Percentiles rank a stretch among this genome's conserved stretches.
Evolutionary conservation across 1,140 invertebrate genomes (phyloP).

Genomic region (Euura lappo): DNA sequence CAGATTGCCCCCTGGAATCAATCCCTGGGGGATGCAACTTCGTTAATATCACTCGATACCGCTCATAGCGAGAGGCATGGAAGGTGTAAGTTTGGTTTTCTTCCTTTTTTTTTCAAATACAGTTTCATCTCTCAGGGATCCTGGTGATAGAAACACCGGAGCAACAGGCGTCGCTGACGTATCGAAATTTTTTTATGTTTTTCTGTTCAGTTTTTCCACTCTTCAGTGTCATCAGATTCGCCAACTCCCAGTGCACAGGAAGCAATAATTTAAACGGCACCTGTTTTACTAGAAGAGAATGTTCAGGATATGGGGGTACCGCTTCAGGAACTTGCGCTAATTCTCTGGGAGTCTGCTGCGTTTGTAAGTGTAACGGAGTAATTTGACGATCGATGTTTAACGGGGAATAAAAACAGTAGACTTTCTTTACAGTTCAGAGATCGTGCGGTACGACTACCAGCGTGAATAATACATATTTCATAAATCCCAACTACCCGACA

Average conservation of each 20-base stretch:
- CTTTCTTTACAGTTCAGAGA: constrained; percentile 65
- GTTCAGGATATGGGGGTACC: constrained; percentile 71
- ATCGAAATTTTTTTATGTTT: constrained; percentile 22
- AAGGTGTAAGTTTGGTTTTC: constrained; percentile 30
- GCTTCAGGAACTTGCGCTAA: constrained; percentile 75
- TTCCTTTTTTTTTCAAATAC: neutral
- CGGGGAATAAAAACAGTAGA: neutral
- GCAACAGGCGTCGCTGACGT: neutral
- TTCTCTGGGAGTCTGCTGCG: constrained; percentile 75
- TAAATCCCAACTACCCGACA: constrained; percentile 74
- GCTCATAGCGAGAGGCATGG: constrained; percentile 15
- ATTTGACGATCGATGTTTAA: neutral
- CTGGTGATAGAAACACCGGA: neutral
- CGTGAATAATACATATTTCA: constrained; percentile 84
- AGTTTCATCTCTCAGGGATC: constrained; percentile 29
- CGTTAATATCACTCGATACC: constrained; percentile 6
- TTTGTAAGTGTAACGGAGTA: constrained; percentile 68
- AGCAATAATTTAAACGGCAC: constrained; percentile 73
- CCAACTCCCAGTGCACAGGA: constrained; percentile 69
- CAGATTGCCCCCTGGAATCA: constrained; percentile 22
- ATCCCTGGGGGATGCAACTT: constrained; percentile 33
- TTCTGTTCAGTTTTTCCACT: constrained; percentile 68
- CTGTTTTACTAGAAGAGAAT: constrained; percentile 78
- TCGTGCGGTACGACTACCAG: constrained; percentile 72
- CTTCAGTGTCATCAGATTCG: constrained; percentile 75